Evolutionary conservation across 2,888 invertebrate species (phyloP), one percentile per base, ranked within the genome.

Genomic region (Mythimna vitellina): DNA sequence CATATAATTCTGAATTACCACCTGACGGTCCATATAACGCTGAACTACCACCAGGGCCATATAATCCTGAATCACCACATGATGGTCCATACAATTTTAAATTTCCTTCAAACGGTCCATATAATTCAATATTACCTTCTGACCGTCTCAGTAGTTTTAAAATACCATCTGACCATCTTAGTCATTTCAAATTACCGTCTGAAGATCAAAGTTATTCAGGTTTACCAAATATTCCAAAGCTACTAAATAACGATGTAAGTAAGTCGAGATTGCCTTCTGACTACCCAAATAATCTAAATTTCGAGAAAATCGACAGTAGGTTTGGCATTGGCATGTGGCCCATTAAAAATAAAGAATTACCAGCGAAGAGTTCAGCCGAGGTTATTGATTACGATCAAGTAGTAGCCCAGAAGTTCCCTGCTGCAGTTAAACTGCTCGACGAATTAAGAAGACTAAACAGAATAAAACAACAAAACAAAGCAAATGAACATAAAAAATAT

Each of bases 401-500:
- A n/a, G 62, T 83, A 53, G 84, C 81, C 5, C 20, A 86, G 17
- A 67, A 65, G 38, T 85, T 81, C 58, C 84, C 86, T 25, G 76
- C 56, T 12, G 80, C 84, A 0, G 81, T 76, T 10, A 71, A 84
- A 9, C 61, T 88, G 17, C 65, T 90, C 20, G 82, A 88, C 7
- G 74, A 73, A 61, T 76, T 91, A 35, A 87, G 85, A 72, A 84
- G 85, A 73, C 42, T 89, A 42, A 91, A 89, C 56, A 85, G 73
- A 73, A 56, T 82, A 17, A 90, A 89, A 68, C 86, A 87, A 51
- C 67, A 87, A 64, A 70, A 87, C 6, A 82, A 78, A 29, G 32
- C 35, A 0, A 60, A 32, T 14, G 22, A 35, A 3, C 17, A 10
- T 17, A 17, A 49, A 46, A 49, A 63, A 8, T 7, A 35, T 7